Conservation (phyloP, 2,888 invertebrate genomes). For the Apamea sordens region DNA sequence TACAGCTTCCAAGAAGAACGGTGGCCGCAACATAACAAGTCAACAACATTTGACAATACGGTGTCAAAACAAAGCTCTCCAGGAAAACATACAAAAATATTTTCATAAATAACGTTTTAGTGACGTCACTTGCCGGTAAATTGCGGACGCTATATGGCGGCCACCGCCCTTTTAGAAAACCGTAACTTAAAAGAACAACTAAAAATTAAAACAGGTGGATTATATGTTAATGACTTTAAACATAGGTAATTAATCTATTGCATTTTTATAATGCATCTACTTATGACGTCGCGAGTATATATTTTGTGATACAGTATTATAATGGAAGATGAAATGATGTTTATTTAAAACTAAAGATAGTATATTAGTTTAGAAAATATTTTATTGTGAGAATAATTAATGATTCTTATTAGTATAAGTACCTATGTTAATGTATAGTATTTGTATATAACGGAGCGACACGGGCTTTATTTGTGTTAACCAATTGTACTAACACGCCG, state of each 20-base stretch:
- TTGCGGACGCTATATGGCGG: neutral
- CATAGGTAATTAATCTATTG: constrained; percentile 19
- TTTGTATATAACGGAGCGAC: neutral
- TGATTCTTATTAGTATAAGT: neutral
- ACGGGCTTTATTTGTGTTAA: neutral
- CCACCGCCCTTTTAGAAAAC: neutral
- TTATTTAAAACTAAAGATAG: constrained; percentile 11
- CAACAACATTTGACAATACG: neutral
- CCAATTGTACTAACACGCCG: neutral
- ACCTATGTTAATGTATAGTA: neutral
- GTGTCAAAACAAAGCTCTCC: neutral
- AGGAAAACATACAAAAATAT: neutral
- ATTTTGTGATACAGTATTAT: constrained; percentile 12
- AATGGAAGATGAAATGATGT: constrained; percentile 29
- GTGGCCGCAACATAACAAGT: too few relatives aligned
- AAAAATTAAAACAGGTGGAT: constrained; percentile 36
- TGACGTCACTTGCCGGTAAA: neutral
- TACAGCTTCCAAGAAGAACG: neutral
- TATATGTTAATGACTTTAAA: constrained; percentile 43
- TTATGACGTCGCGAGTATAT: neutral
- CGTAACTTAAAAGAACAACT: constrained; percentile 6
- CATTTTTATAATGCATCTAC: constrained; percentile 21
- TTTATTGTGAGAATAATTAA: neutral
- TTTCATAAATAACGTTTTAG: neutral
- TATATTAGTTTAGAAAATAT: constrained; percentile 14